Conservation (phyloP, 2,113 vertebrate species). For the Mesitornis unicolor region DNA sequence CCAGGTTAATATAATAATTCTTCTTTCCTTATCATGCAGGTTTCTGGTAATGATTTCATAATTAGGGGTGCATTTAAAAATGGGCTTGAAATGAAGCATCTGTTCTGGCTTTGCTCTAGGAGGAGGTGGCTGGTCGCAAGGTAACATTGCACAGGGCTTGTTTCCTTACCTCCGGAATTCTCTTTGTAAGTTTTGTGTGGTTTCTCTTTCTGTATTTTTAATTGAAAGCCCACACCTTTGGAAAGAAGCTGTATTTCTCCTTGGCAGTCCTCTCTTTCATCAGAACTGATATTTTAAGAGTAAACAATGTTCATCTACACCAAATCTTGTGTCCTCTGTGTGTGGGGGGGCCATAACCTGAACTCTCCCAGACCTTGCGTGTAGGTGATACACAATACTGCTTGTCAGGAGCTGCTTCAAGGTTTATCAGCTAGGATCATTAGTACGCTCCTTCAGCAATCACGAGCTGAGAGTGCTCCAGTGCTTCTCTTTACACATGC, state of each 20-base stretch:
- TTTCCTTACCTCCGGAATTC: neutral
- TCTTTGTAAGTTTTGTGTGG: neutral
- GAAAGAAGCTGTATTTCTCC: neutral
- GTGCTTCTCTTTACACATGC: neutral
- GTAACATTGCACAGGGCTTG: neutral
- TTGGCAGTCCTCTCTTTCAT: neutral
- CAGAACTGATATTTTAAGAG: neutral
- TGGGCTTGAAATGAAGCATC: neutral
- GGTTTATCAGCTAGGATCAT: neutral
- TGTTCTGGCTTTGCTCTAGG: neutral
- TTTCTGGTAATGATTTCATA: slow-evolving; percentile 12
- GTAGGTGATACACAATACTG: neutral
- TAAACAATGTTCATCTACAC: neutral
- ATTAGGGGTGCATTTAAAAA: slow-evolving; percentile 34
- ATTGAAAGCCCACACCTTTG: neutral
- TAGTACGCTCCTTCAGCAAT: neutral
- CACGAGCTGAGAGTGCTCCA: neutral
- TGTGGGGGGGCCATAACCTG: neutral
- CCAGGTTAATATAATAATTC: slow-evolving; percentile 50
- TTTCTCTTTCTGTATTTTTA: neutral
- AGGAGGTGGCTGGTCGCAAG: neutral
- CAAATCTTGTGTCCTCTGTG: neutral
- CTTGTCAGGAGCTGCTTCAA: neutral
- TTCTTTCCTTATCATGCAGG: slow-evolving; percentile 28
- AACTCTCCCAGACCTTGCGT: neutral